These are phyloP conservation scores for Oligia strigilis DNA, from an alignment of 2,888 invertebrate genomes.

Conservation along the genomic window DNA sequence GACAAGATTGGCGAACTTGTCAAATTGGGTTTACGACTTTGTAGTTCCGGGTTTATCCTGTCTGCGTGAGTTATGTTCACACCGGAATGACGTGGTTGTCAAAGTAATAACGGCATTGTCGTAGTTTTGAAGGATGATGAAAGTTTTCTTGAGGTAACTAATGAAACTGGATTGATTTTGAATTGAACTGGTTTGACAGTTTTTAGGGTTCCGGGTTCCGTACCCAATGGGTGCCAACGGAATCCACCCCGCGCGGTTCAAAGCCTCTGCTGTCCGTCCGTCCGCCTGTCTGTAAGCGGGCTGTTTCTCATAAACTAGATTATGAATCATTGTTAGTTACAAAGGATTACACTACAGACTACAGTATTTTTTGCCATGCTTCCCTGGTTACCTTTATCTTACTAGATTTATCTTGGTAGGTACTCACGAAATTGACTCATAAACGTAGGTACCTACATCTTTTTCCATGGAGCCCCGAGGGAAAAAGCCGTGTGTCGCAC, in stretches of 20 bases:
- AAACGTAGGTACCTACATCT: background rate
- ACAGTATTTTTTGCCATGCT: too few relatives aligned
- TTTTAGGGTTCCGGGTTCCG: background rate
- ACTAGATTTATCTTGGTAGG: background rate
- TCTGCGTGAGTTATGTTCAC: conserved; percentile 48
- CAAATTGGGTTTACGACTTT: conserved; percentile 67
- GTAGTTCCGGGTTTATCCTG: conserved; percentile 48
- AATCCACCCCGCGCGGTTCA: too few relatives aligned
- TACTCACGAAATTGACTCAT: background rate
- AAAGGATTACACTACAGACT: too few relatives aligned
- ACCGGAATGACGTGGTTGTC: conserved; percentile 36
- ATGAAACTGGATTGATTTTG: background rate
- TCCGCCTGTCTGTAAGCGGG: background rate
- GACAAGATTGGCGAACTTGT: conserved; percentile 69
- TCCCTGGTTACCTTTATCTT: background rate
- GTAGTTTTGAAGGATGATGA: background rate
- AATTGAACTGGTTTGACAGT: background rate
- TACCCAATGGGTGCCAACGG: too few relatives aligned
- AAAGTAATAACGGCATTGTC: conserved; percentile 38
- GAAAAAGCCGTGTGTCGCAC: background rate
- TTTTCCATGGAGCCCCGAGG: background rate
- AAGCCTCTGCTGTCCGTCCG: background rate
- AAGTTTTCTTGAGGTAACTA: background rate
- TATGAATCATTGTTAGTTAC: too few relatives aligned
- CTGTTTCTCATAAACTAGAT: background rate